A percentile compares a stretch with the other conserved stretches of the same genome.
These are phyloP conservation scores for Carollia perspicillata DNA, from an alignment of 2,113 vertebrate species.

Conservation along the genomic window DNA sequence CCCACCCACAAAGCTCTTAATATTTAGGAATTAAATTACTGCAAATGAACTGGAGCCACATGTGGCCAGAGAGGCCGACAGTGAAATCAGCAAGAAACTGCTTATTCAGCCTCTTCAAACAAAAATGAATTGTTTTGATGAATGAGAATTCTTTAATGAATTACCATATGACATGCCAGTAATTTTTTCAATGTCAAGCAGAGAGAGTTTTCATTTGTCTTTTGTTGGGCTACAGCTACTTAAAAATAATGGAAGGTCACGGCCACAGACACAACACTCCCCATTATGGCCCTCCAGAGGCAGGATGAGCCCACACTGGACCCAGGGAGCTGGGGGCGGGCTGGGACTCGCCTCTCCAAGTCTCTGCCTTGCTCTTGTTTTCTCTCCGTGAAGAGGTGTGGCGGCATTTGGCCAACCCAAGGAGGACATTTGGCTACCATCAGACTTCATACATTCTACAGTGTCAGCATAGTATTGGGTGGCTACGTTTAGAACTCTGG, in stretches of 20 bases:
- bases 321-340: neutral
- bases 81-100: slow-evolving; percentile 81
- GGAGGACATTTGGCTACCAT: neutral
- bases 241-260: slow-evolving; percentile 77
- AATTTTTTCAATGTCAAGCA: slow-evolving; percentile 81
- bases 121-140: slow-evolving; percentile 85
- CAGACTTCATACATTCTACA: neutral
- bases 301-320: neutral
- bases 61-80: slow-evolving; percentile 76
- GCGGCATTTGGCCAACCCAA: neutral
- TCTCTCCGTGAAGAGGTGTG: neutral
- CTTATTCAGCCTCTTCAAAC: slow-evolving; percentile 83
- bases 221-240: slow-evolving; percentile 74
- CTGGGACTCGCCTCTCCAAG: accelerated
- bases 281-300: slow-evolving; percentile 26
- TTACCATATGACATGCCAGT: slow-evolving; percentile 79
- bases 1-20: slow-evolving; percentile 69
- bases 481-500: neutral
- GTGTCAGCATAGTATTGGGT: neutral
- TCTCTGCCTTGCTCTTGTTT: neutral
- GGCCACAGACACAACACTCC: slow-evolving; percentile 8
- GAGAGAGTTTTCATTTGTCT: slow-evolving; percentile 74
- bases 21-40: slow-evolving; percentile 79
- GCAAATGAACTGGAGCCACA: slow-evolving; percentile 75
- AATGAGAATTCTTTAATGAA: slow-evolving; percentile 83